Base-by-base conservation (phyloP, 2,113 vertebrate genomes). In the human region DNA sequence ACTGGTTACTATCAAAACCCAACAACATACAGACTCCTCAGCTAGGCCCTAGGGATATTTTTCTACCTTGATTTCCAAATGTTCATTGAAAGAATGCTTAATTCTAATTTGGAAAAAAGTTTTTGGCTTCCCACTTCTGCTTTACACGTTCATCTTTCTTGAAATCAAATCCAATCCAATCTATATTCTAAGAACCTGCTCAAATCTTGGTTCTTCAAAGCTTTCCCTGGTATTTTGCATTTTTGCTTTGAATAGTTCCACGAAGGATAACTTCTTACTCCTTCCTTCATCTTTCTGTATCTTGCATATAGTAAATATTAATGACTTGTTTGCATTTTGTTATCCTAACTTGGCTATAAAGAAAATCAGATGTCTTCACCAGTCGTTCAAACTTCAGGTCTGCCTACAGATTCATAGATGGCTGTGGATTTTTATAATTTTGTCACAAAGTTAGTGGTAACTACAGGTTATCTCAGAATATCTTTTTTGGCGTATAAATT, bases 361-460 rank as follows among this genome's bases (percentile, higher is more conserved):
- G n/a, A 92, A 43, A 68, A 75, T 25, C 50, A 75, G 3, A 52
- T 84, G 70, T 84, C 25, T 75, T 55, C 10, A 30, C 22, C 48
- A 83, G 13, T 76, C 6, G 72, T 87, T 73, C 30, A 86, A 70
- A 55, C 3, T 38, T 64, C 25, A 57, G 20, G 22, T 78, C 22
- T 83, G 4, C 22, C 40, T 75, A 23, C 17, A 48, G 27, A 72
- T 89, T 70, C 5, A 72, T 23, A 73, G 13, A 75, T 30, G 23
- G 6, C 4, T 80, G 40, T 95, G 40, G 35, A 85, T 81, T 89
- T 92, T 70, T 96, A 81, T 78, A 73, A 57, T 66, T 83, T 96
- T 89, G 64, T 50, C 48, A 76, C 23, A 94, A 64, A 90, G 89
- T 61, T 70, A 86, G 22, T 66, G 22, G 35, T 85, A 52, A 8